phyloP scores from a whole-genome alignment of 2,888 invertebrate species.

The Drosophila cyrtoloma region DNA sequence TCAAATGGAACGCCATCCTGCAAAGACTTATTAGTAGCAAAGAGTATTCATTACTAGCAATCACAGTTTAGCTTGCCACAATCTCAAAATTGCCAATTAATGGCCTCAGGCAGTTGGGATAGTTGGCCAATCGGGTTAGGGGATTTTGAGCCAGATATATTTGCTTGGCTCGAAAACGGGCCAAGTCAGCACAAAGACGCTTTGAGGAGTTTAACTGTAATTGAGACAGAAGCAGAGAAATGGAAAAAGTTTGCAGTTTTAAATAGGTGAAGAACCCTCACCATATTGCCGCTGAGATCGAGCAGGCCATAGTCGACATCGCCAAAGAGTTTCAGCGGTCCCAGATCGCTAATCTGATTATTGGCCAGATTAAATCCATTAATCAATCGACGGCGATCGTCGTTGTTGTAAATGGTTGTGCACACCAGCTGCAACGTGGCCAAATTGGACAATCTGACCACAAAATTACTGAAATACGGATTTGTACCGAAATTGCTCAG shows the following conservation, averaged over 20 bases:
- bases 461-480: constrained; percentile 63
- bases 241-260: not conserved
- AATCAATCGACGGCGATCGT: constrained; percentile 69
- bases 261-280: constrained; percentile 28
- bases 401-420: constrained; percentile 75
- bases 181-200: constrained; percentile 74
- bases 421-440: constrained; percentile 76
- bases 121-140: constrained; percentile 65
- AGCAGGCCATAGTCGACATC: constrained; percentile 74
- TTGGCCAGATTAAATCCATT: constrained; percentile 76
- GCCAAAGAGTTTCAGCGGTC: constrained; percentile 72
- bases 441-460: constrained; percentile 73
- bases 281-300: constrained; percentile 77
- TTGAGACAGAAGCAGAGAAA: not conserved
- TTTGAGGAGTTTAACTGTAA: constrained; percentile 62
- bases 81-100: constrained; percentile 75
- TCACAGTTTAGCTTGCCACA: constrained; percentile 55
- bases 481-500: constrained; percentile 71
- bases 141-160: constrained; percentile 78
- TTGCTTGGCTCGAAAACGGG: constrained; percentile 71
- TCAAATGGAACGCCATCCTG: constrained; percentile 80
- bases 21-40: not conserved
- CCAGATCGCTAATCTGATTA: constrained; percentile 72
- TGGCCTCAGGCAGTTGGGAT: constrained; percentile 76
- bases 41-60: not conserved